Base-by-base conservation (phyloP, 1,140 invertebrate genomes). In the Papilio polytes region DNA sequence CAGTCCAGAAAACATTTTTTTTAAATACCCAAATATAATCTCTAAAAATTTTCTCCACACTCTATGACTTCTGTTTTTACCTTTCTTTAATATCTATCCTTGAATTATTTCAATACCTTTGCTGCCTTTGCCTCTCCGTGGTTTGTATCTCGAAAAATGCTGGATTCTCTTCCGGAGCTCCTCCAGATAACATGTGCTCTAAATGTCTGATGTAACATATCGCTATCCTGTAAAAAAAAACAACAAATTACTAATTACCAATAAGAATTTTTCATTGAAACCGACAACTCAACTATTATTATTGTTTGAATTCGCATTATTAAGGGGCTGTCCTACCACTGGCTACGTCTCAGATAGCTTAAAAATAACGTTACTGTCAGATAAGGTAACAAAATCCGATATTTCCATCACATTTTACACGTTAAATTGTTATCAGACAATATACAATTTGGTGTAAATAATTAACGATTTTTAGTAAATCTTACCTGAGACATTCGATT, bases 131-230 rank as follows among this genome's bases (percentile, higher is more conserved):
- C 59, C 89, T 84, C 13, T 94, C 93, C 0, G 87, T 78, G 6
- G 83, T 82, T 4, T 92, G 88, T 3, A 90, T 72, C 26, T 93
- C 92, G 41, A 91, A 86, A 79, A 92, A 91, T 0, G 82, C 82
- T 8, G 88, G 81, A 73, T 87, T 90, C 9, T 92, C 91, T n/a
- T 92, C 93, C 0, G 87, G 82, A 10, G 84, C 77, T 0, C 89
- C 90, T 41, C 91, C 93, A 26, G 96, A 94, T 63, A 97, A 88
- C 80, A 97, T 91, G 77, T 96, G 96, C 85, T 98, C 97, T 80
- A 98, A 94, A 86, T 98, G 97, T 78, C 97, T 95, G 80, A 98
- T 98, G 89, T 98, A 98, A 70, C 96, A 97, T 81, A 98, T 98
- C 20, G 97, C 97, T 93, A 97, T 96, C 83, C 97, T 97, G 90